These are phyloP conservation scores for Caenorhabditis auriculariae DNA, from an alignment of 2,888 invertebrate species.

Conservation along the genomic window DNA sequence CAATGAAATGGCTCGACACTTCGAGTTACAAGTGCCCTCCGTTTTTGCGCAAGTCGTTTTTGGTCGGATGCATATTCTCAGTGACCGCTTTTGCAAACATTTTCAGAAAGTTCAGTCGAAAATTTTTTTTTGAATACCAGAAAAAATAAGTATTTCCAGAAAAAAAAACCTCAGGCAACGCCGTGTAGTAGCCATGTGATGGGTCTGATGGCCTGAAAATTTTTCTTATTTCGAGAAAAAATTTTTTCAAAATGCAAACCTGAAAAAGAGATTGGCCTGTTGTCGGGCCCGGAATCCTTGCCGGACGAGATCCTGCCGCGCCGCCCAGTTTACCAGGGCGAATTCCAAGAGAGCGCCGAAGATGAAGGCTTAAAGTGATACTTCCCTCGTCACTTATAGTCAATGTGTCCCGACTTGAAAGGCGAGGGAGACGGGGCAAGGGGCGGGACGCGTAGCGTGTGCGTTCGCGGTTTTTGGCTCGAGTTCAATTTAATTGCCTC, in stretches of 20 bases:
- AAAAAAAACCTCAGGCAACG: no score
- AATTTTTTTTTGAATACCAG: not conserved
- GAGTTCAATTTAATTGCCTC: no score
- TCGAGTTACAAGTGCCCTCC: no score
- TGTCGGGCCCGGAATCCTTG: slow-evolving; percentile 7
- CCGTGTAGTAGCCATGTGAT: no score
- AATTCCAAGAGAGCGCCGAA: slow-evolving; percentile 53
- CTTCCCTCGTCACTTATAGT: not conserved
- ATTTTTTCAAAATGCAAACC: not conserved
- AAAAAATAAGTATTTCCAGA: not conserved
- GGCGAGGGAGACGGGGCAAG: no score
- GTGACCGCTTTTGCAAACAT: no score
- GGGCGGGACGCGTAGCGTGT: no score
- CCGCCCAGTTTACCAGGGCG: slow-evolving; percentile 55
- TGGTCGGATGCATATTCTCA: no score
- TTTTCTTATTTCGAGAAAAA: not conserved
- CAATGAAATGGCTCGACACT: no score
- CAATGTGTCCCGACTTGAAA: not conserved
- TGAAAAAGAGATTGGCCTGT: slow-evolving; percentile 10
- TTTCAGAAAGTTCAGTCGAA: not conserved
- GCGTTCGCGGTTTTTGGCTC: no score
- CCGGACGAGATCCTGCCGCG: slow-evolving; percentile 18
- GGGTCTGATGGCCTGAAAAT: slow-evolving; percentile 6
- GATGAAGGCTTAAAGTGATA: slow-evolving; percentile 40
- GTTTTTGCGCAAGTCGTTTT: no score